Conservation (phyloP, 2,888 invertebrate species). For the Ephialtes manifestator region DNA sequence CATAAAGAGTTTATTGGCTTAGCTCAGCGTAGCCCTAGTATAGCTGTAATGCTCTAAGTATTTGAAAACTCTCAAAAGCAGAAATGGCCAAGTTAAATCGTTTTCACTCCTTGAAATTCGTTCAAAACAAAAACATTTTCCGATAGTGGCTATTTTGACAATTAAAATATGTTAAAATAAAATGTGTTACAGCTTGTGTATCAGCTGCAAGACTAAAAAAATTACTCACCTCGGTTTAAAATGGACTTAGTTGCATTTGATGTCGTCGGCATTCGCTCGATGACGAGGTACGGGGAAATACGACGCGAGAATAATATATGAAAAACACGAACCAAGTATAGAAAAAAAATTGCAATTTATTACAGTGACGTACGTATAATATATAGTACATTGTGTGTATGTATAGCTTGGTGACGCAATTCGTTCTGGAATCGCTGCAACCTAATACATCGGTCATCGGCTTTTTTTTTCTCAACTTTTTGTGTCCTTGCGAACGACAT, state of each 20-base stretch:
- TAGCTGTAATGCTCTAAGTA: no score
- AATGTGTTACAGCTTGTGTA: no score
- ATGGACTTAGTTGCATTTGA: background rate
- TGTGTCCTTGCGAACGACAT: background rate
- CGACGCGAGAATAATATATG: background rate
- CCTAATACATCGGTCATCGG: slow-evolving; percentile 52
- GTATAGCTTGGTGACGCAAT: slow-evolving; percentile 63
- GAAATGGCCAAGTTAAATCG: no score
- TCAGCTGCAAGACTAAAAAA: no score
- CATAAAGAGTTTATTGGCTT: no score
- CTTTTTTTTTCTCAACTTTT: background rate
- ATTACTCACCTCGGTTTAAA: background rate
- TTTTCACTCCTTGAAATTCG: no score
- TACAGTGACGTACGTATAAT: slow-evolving; percentile 79
- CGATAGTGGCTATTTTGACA: no score
- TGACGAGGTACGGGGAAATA: background rate
- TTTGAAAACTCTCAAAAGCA: no score
- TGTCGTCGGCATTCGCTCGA: background rate
- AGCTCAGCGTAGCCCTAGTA: no score
- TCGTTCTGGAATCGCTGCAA: slow-evolving; percentile 58
- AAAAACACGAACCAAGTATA: slow-evolving; percentile 59
- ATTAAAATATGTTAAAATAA: no score
- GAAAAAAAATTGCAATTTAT: slow-evolving; percentile 81
- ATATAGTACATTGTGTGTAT: slow-evolving; percentile 76
- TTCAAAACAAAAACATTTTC: no score